Percentiles rank a stretch among this genome's conserved stretches.
Conservation (phyloP, 2,113 vertebrate species). For the Sprattus sprattus region DNA sequence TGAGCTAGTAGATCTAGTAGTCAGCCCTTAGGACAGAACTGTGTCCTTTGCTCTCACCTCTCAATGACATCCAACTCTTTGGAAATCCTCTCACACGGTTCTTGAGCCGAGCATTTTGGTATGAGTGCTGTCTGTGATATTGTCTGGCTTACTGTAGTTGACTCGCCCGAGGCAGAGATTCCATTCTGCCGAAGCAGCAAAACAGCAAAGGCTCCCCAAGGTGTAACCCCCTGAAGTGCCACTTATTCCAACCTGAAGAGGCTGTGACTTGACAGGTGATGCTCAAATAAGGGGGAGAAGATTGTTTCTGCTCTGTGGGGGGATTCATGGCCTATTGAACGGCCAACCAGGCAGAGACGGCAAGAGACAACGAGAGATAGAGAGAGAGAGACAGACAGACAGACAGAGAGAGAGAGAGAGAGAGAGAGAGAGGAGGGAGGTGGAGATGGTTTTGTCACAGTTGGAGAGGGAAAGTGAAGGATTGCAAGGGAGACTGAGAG, state of each 20-base stretch:
- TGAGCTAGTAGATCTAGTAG: neutral
- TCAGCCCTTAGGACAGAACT: neutral
- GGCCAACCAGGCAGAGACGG: neutral
- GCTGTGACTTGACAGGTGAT: neutral
- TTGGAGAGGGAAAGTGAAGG: neutral
- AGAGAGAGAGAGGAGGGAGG: neutral
- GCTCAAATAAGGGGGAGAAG: neutral
- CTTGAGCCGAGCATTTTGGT: neutral
- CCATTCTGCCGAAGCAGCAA: neutral
- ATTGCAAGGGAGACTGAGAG: neutral
- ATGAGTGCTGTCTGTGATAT: neutral
- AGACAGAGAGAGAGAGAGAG: neutral
- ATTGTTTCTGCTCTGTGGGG: slow-evolving; percentile 5
- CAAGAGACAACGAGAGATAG: neutral
- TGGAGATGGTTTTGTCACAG: neutral
- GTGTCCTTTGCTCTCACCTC: neutral
- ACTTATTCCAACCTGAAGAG: neutral
- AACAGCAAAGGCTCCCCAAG: neutral
- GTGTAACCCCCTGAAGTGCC: neutral
- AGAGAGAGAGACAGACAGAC: too few species aligned
- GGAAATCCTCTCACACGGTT: neutral
- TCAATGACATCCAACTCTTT: neutral
- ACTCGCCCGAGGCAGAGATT: neutral
- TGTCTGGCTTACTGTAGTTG: slow-evolving; percentile 1
- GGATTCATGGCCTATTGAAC: neutral